phyloP scores from a whole-genome alignment of 2,797 vertebrate species.

The Myripristis murdjan region DNA sequence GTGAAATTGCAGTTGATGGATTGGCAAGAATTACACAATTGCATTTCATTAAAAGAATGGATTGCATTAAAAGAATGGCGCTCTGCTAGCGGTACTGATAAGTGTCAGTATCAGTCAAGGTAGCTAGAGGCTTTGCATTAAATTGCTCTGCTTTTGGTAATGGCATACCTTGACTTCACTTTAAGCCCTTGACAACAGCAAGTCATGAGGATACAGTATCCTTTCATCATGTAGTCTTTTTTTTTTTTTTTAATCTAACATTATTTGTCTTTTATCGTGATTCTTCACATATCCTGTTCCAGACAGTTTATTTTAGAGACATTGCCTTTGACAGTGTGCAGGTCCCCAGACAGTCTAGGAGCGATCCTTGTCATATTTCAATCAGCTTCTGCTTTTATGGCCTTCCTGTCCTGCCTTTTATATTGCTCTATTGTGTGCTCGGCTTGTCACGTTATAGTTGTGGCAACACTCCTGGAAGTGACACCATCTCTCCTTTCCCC shows the following conservation, averaged over 20 bases:
- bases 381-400: slow-evolving; percentile 57
- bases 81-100: no score
- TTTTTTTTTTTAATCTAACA: slow-evolving; percentile 1
- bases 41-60: no score
- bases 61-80: no score
- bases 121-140: no score
- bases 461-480: slow-evolving; percentile 28
- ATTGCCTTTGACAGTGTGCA: slow-evolving; percentile 39
- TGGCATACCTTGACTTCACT: no score
- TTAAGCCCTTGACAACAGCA: neutral
- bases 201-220: slow-evolving; percentile 5
- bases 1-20: no score
- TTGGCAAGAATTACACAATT: no score
- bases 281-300: slow-evolving; percentile 50
- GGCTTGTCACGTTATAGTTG: slow-evolving; percentile 51
- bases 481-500: slow-evolving; percentile 24
- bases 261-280: slow-evolving; percentile 47
- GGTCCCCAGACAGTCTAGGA: slow-evolving; percentile 48
- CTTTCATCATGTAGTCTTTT: slow-evolving; percentile 6
- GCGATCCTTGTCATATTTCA: slow-evolving; percentile 69
- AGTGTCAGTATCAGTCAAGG: no score
- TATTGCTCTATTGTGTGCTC: slow-evolving; percentile 28
- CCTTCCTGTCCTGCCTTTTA: slow-evolving; percentile 44
- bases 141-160: no score
- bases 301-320: slow-evolving; percentile 60